Conservation (phyloP, 2,797 vertebrate genomes). For the Sebastes matsubarae region DNA sequence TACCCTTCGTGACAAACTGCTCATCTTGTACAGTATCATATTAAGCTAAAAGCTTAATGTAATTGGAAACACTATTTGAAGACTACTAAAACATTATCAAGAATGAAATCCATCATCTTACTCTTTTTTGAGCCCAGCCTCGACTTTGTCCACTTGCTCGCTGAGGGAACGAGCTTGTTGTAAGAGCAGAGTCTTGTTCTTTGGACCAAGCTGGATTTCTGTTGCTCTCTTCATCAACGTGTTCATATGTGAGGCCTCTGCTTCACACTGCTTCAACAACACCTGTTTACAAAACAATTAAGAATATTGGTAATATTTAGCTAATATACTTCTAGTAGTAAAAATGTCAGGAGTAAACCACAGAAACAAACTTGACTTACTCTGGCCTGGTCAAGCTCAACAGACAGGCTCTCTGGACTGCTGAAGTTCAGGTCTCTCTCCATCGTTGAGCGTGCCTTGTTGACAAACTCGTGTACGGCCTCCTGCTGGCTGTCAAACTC, state of each 20-base stretch:
- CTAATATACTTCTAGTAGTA: not conserved
- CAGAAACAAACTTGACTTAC: constrained; percentile 67
- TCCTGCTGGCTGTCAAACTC: constrained; percentile 93
- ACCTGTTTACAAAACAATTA: constrained; percentile 79
- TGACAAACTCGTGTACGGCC: constrained; percentile 89
- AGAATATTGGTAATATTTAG: not conserved
- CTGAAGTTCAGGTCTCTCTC: constrained; percentile 93
- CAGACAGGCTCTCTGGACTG: constrained; percentile 92
- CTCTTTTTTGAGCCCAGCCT: constrained; percentile 91
- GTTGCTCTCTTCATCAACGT: constrained; percentile 89
- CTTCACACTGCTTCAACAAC: constrained; percentile 86
- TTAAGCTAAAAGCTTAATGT: not conserved
- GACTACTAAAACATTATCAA: not conserved
- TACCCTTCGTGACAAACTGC: not conserved
- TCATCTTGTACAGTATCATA: not conserved
- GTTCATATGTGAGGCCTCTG: constrained; percentile 87
- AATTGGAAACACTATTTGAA: not conserved
- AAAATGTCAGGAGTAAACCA: not conserved
- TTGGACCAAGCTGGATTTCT: constrained; percentile 92
- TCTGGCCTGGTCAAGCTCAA: constrained; percentile 91
- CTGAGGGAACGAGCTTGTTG: constrained; percentile 88
- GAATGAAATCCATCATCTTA: constrained; percentile 66
- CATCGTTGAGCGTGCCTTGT: constrained; percentile 86
- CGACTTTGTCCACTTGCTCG: constrained; percentile 89
- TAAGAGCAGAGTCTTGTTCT: constrained; percentile 86